Evolutionary conservation across 2,888 invertebrate species (phyloP).

Genomic region (Rotaria socialis): DNA sequence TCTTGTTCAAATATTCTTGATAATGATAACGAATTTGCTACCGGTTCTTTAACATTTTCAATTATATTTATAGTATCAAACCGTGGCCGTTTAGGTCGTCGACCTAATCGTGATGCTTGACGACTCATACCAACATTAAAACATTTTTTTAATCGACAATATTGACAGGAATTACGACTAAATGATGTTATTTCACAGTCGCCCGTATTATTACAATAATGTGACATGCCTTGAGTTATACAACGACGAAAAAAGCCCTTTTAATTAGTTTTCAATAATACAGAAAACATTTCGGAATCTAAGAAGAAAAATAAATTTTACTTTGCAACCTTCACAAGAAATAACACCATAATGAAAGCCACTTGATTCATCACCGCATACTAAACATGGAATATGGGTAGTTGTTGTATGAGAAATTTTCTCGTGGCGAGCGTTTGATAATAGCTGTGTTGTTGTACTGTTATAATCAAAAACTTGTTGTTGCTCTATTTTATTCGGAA

Average conservation of each 20-base stretch:
- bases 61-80: neutral
- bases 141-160: conserved; percentile 59
- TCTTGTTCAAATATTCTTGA: neutral
- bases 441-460: too few relatives aligned
- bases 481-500: too few relatives aligned
- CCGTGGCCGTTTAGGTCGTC: conserved; percentile 55
- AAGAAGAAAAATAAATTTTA: neutral
- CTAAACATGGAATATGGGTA: conserved; percentile 36
- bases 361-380: conserved; percentile 46
- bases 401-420: neutral
- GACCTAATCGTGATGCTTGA: conserved; percentile 58
- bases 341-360: conserved; percentile 46
- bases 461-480: neutral
- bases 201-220: conserved; percentile 59
- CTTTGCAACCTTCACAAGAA: conserved; percentile 45
- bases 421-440: neutral
- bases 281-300: too few relatives aligned
- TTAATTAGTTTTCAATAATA: too few relatives aligned
- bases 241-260: conserved; percentile 58
- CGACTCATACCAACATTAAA: conserved; percentile 59
- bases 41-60: neutral
- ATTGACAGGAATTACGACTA: conserved; percentile 59
- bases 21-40: neutral
- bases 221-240: conserved; percentile 59
- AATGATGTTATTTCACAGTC: conserved; percentile 60